Evolutionary conservation across 2,113 vertebrate species (phyloP).

Genomic region (Arvicanthis niloticus): DNA sequence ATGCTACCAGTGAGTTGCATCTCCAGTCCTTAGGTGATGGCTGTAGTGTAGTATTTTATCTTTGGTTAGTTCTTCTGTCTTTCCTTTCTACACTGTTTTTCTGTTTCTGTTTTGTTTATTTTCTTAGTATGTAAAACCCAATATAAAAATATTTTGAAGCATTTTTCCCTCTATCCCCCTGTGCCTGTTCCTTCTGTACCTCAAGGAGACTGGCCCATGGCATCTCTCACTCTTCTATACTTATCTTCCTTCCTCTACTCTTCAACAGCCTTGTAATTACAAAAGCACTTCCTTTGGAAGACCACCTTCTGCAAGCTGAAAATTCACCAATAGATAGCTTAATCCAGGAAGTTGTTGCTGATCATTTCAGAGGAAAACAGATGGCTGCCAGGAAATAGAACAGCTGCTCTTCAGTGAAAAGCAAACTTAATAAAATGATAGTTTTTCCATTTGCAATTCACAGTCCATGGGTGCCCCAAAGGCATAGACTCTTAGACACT

Average conservation of each 20-base stretch:
- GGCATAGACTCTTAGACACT: not conserved
- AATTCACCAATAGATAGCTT: not conserved
- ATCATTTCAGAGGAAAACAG: not conserved
- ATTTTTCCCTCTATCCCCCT: not conserved
- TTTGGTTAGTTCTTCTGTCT: too few species aligned
- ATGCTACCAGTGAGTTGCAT: not conserved
- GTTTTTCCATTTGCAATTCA: not conserved
- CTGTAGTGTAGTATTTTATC: not conserved
- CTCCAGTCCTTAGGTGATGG: not conserved
- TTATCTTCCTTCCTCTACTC: not conserved
- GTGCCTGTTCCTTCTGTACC: accelerated
- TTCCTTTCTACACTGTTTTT: too few species aligned
- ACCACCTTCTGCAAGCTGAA: not conserved
- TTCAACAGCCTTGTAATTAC: not conserved
- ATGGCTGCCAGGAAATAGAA: not conserved
- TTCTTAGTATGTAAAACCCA: too few species aligned
- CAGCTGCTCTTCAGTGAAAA: not conserved
- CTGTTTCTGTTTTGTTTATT: not conserved
- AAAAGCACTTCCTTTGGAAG: not conserved
- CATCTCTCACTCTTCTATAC: accelerated
- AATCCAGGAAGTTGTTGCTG: not conserved
- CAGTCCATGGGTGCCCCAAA: not conserved
- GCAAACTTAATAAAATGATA: not conserved
- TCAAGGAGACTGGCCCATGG: accelerated
- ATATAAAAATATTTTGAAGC: not conserved